phyloP scores from a whole-genome alignment of 1,140 invertebrate species.

The Drosophila athabasca region DNA sequence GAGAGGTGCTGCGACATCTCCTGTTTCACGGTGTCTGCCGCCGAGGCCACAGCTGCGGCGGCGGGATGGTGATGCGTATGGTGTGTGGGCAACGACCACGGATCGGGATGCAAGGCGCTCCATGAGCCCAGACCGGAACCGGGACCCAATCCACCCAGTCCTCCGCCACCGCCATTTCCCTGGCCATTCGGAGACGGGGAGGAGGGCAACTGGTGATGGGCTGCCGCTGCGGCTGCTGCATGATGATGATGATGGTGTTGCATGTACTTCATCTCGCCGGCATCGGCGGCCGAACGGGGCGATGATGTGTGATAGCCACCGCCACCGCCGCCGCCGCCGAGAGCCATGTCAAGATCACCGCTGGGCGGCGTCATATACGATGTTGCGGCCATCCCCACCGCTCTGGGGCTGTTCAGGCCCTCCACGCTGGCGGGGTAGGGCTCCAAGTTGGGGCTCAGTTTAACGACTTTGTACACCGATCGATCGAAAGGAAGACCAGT shows the following conservation, averaged over 20 bases:
- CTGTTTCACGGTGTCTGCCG: conserved; percentile 87
- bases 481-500: conserved; percentile 83
- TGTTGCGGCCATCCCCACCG: conserved; percentile 90
- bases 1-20: conserved; percentile 86
- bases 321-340: conserved; percentile 86
- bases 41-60: conserved; percentile 61
- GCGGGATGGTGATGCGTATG: conserved; percentile 88
- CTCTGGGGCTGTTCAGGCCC: conserved; percentile 84
- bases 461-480: conserved; percentile 84
- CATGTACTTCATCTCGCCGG: conserved; percentile 97
- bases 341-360: conserved; percentile 89
- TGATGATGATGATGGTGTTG: conserved; percentile 91
- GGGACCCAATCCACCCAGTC: conserved; percentile 82
- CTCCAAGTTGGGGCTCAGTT: conserved; percentile 84
- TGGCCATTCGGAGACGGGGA: conserved; percentile 85
- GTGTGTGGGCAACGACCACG: conserved; percentile 91
- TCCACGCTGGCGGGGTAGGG: conserved; percentile 84
- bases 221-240: conserved; percentile 86
- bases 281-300: conserved; percentile 90
- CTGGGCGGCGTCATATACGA: conserved; percentile 92
- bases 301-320: conserved; percentile 90
- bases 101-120: conserved; percentile 92
- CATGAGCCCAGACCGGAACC: conserved; percentile 87
- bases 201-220: conserved; percentile 87
- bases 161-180: conserved; percentile 59